These are phyloP conservation scores for Monopis laevigella DNA, from an alignment of 2,888 invertebrate species.

Conservation along the genomic window DNA sequence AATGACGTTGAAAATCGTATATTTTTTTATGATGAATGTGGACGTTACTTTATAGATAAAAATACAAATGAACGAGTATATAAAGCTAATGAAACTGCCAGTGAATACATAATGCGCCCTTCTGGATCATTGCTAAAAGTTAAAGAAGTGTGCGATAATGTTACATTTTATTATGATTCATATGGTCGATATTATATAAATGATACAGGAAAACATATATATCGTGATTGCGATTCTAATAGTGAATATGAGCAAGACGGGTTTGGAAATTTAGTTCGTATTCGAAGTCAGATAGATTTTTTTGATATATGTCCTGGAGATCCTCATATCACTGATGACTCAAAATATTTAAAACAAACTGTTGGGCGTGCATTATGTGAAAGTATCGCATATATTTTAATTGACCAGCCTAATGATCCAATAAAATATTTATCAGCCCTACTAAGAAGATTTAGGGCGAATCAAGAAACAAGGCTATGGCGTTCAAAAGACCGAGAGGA, in stretches of 20 bases:
- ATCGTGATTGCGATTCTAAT: conserved; percentile 39
- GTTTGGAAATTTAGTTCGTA: conserved; percentile 54
- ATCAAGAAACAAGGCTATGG: conserved; percentile 42
- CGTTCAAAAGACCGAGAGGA: conserved; percentile 37
- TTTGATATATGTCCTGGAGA: conserved; percentile 47
- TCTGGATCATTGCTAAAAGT: conserved; percentile 43
- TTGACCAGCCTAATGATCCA: conserved; percentile 52
- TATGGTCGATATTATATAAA: conserved; percentile 53
- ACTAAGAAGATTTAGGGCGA: conserved; percentile 45
- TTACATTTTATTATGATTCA: conserved; percentile 47
- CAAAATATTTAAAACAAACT: conserved; percentile 43
- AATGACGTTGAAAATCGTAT: conserved; percentile 41
- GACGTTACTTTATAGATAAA: conserved; percentile 43
- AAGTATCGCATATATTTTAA: conserved; percentile 47
- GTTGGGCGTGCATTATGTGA: conserved; percentile 46
- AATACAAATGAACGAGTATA: conserved; percentile 44
- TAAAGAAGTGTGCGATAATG: conserved; percentile 44
- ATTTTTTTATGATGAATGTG: conserved; percentile 55
- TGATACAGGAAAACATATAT: conserved; percentile 46
- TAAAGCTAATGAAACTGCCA: conserved; percentile 44
- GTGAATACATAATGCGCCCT: conserved; percentile 56
- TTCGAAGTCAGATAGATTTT: conserved; percentile 41
- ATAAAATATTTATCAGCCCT: conserved; percentile 42
- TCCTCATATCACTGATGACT: conserved; percentile 49
- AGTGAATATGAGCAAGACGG: conserved; percentile 61